phyloP scores from a whole-genome alignment of 2,113 vertebrate genomes.

The Leptodactylus fuscus region DNA sequence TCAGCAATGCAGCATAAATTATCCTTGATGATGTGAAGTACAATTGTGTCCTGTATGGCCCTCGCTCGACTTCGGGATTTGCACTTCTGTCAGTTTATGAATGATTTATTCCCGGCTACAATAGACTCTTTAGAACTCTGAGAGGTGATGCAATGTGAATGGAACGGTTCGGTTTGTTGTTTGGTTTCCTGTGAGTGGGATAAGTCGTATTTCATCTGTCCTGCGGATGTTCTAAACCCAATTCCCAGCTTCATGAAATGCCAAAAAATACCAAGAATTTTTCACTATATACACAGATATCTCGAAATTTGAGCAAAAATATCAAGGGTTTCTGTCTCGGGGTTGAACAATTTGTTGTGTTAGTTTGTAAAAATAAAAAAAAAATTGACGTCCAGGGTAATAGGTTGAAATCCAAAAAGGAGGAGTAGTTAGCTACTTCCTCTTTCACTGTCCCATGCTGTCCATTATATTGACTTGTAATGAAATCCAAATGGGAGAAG shows the following conservation, averaged over 20 bases:
- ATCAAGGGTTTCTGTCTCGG: background rate
- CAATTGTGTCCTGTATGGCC: slow-evolving; percentile 48
- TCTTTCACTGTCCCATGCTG: background rate
- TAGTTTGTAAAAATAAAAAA: too few species aligned
- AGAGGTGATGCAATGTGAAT: slow-evolving; percentile 48
- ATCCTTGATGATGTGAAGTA: slow-evolving; percentile 42
- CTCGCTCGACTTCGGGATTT: slow-evolving; percentile 13
- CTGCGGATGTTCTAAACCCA: background rate
- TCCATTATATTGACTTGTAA: background rate
- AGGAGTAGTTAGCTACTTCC: too few species aligned
- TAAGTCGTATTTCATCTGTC: slow-evolving; percentile 9
- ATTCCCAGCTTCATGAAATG: background rate
- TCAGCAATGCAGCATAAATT: slow-evolving; percentile 55
- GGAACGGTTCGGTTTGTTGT: slow-evolving; percentile 27
- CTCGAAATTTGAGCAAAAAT: background rate
- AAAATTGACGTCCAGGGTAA: too few species aligned
- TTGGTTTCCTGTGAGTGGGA: slow-evolving; percentile 27
- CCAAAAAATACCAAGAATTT: background rate
- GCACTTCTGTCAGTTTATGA: slow-evolving; percentile 48
- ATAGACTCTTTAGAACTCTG: slow-evolving; percentile 30
- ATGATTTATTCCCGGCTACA: slow-evolving; percentile 42
- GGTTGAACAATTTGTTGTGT: too few species aligned
- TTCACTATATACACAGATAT: background rate
- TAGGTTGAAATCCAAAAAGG: too few species aligned
- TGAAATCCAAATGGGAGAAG: background rate